These are phyloP conservation scores for Chiloscyllium plagiosum DNA, from an alignment of 2,113 vertebrate genomes.

Conservation along the genomic window DNA sequence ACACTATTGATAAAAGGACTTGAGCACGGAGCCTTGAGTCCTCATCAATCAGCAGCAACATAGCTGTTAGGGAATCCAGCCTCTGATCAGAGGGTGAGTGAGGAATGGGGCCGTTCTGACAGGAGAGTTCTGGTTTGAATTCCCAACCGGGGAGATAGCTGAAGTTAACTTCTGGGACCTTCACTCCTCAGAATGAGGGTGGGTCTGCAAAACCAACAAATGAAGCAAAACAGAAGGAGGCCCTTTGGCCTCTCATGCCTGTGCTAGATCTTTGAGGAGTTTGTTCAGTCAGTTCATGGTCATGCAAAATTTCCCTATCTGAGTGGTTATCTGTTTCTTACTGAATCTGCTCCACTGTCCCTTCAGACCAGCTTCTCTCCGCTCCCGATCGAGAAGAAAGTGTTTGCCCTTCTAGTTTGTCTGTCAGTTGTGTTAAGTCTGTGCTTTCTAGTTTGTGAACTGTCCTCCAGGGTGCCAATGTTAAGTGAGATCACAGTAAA, in stretches of 20 bases:
- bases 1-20: neutral
- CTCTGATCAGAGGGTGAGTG: neutral
- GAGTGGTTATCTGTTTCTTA: neutral
- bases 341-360: neutral
- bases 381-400: neutral
- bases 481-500: neutral
- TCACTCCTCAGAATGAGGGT: neutral
- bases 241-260: neutral
- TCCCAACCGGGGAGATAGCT: neutral
- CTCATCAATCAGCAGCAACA: neutral
- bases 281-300: neutral
- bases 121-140: neutral
- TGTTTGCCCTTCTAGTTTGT: neutral
- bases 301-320: neutral
- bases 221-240: neutral
- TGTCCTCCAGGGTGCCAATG: neutral
- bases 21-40: neutral
- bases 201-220: neutral
- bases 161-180: neutral
- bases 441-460: neutral
- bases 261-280: neutral
- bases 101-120: neutral
- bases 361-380: neutral
- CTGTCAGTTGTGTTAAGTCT: neutral
- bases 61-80: slow-evolving; percentile 8